Percentiles rank a stretch among this genome's conserved stretches.
Evolutionary conservation across 2,888 invertebrate genomes (phyloP).

Genomic region (Drosophila falleni): DNA sequence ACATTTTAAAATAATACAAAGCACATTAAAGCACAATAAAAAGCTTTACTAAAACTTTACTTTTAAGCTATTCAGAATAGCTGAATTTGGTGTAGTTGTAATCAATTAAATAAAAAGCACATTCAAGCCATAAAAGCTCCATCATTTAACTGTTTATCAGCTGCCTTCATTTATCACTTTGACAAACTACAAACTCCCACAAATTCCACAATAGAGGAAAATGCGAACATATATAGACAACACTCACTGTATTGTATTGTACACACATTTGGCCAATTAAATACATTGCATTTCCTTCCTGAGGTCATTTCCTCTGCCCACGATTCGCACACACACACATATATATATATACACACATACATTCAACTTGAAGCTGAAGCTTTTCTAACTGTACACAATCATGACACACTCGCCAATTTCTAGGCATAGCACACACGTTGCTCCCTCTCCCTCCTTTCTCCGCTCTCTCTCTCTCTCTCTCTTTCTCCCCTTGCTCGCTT

Average conservation of each 20-base stretch:
- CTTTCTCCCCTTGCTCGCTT: too few relatives aligned
- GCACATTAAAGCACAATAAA: background rate
- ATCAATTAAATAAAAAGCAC: background rate
- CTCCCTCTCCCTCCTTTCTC: background rate
- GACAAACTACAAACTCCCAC: slow-evolving; percentile 7
- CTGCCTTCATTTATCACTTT: slow-evolving; percentile 1
- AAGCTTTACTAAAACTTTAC: background rate
- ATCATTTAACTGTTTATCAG: slow-evolving; percentile 7
- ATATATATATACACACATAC: too few relatives aligned
- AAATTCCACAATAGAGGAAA: background rate
- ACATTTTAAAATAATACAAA: background rate
- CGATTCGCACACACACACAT: slow-evolving; percentile 7
- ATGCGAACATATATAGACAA: background rate
- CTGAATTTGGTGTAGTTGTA: too few relatives aligned
- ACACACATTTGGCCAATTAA: slow-evolving; percentile 70
- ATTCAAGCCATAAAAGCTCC: background rate
- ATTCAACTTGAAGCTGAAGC: slow-evolving; percentile 32
- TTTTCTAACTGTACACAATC: slow-evolving; percentile 58
- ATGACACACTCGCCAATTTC: slow-evolving; percentile 40
- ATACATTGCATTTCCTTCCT: slow-evolving; percentile 77
- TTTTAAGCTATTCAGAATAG: too few relatives aligned
- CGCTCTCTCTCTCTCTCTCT: background rate
- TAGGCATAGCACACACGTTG: slow-evolving; percentile 47
- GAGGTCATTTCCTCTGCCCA: slow-evolving; percentile 73
- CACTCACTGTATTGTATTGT: slow-evolving; percentile 27